Evolutionary conservation across 2,797 vertebrate genomes (phyloP), one percentile per base, ranked within the genome.

Genomic region (Danio albolineatus): DNA sequence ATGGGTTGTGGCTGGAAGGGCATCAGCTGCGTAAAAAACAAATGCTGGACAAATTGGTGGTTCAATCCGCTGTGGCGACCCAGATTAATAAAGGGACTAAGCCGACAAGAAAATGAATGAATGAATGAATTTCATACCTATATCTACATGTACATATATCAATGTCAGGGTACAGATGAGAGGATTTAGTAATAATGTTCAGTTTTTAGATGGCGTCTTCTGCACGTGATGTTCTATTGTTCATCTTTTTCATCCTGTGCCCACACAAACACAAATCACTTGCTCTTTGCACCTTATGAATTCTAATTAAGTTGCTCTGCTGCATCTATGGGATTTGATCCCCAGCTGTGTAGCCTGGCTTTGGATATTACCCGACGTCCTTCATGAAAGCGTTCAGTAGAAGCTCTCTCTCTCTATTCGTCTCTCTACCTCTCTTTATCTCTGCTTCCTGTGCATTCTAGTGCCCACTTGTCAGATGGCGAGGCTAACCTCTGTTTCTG

Each of bases 401-500:
- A 75, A 82, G 86, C 85, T 82, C 89, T 90, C 84, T 90, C 88
- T 87, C 83, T 86, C 88, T n/a, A 28, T 3, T 28, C 28, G 3
- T 90, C 87, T 41, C 53, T 79, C 48, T 57, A 79, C 87, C 87
- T 85, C 78, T 83, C 84, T 90, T 90, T 86, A 87, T 17, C 80
- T 61, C 69, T 76, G 81, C 92, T 85, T 92, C 88, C 89, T 88
- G 88, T 81, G 85, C 73, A 74, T 85, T 88, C 83, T 80, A 6
- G 79, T 85, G 85, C 73, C 76, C 85, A 46, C 85, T 81, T 67
- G 71, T 92, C 93, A 95, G 90, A 85, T 92, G 89, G 89, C 86
- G 82, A 91, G 91, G 90, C 90, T 93, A 90, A 92, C 88, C 89
- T 87, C 91, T 88, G 88, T 85, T 89, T 91, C 90, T 92, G 91